Base-by-base conservation (phyloP, 1,140 invertebrate genomes). In the Dreissena rostriformis region DNA sequence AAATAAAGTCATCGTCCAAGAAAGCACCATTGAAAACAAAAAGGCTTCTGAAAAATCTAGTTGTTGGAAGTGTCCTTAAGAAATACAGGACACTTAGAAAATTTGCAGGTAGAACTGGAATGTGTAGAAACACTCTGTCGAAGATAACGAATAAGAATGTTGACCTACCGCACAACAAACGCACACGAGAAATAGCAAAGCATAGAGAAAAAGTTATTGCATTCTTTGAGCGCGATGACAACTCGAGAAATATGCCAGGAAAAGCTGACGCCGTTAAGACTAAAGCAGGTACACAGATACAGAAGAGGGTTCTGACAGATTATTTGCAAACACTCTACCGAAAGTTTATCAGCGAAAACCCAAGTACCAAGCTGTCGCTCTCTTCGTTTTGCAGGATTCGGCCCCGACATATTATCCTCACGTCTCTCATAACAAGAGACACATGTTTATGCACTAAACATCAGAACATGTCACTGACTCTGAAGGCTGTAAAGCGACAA, bases 171-270 rank as follows among this genome's bases (percentile, higher is more conserved):
- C 55, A 14, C 10, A 53, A 29, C 17, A 55, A 6, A 12, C 70
- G 72, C 26, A 39, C 5, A 61, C 19, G 82, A 71, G 73, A 70
- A 70, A 53, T 71, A 61, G 52, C 49, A 28, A 71, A 70, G 24
- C 49, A 55, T 11, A 70, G 28, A 57, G 51, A 53, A 17, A 75
- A 65, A n/a, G 75, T 71, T 11, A 70, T 78, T 12, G 28, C 1
- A 24, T 84, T 84, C 61, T 19, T 84, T n/a, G 66, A 84, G 28
- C 63, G 82, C 53, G 82, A 84, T 71, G 82, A 78, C 65, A 71
- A 70, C 28, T 29, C 24, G 61, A 51, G 73, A 19, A 77, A 52
- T 61, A 70, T 71, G 68, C 73, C 82, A 2, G 82, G 82, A n/a
- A 84, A 84, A 72, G 55, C 24, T 17, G 73, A 84, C n/a, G 61